A percentile compares a stretch with the other conserved stretches of the same genome.
These are phyloP conservation scores for Takifugu rubripes DNA, from an alignment of 2,797 vertebrate species.

Conservation along the genomic window DNA sequence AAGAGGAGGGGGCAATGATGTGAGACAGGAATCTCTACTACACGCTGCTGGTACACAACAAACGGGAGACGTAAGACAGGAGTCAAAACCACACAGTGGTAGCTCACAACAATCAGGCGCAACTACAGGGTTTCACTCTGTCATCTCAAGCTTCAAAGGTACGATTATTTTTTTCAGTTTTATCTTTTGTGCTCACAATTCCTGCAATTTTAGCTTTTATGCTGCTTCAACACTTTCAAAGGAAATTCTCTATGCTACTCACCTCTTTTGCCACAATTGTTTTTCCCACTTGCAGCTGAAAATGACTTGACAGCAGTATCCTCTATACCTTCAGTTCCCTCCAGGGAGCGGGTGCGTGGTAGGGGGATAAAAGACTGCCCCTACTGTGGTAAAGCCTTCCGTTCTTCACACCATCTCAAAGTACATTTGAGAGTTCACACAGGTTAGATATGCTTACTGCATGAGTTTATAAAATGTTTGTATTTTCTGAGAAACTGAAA, in stretches of 20 bases:
- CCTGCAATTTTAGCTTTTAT: conserved; percentile 1
- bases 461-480: background rate
- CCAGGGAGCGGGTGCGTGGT: conserved; percentile 81
- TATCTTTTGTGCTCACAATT: conserved; percentile 12
- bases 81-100: conserved; percentile 54
- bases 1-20: conserved; percentile 37
- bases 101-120: conserved; percentile 55
- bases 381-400: conserved; percentile 93
- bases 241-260: conserved; percentile 26
- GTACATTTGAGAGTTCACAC: conserved; percentile 93
- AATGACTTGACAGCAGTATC: conserved; percentile 68
- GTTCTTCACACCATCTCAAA: conserved; percentile 93
- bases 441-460: conserved; percentile 70
- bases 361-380: conserved; percentile 90
- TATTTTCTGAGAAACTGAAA: background rate
- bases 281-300: conserved; percentile 63
- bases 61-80: conserved; percentile 55
- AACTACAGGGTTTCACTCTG: conserved; percentile 67
- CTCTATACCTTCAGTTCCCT: conserved; percentile 61
- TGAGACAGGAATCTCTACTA: conserved; percentile 49
- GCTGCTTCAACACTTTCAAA: conserved; percentile 11
- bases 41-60: conserved; percentile 61
- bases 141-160: conserved; percentile 75
- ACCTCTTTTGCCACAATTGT: conserved; percentile 13
- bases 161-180: conserved; percentile 23